These are phyloP conservation scores for Pocillopora grandis DNA, from an alignment of 92 coral and sea anemone genomes.

Conservation along the genomic window DNA sequence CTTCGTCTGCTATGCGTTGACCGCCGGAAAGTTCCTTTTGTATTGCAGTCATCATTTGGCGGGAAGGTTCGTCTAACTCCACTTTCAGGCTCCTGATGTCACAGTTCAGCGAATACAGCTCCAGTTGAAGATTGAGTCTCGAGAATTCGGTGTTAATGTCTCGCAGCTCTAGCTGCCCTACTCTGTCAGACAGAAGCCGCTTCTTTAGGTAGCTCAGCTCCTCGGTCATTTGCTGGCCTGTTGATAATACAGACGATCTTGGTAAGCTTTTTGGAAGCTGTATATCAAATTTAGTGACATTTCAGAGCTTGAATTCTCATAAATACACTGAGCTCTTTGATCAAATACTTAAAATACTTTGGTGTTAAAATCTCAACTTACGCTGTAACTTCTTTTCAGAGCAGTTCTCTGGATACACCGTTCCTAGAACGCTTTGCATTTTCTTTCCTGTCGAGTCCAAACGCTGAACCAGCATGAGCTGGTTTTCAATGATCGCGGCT, in stretches of 20 bases:
- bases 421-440: background rate
- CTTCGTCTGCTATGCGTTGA: slow-evolving; percentile 50
- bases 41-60: slow-evolving; percentile 29
- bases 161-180: slow-evolving; percentile 41
- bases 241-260: background rate
- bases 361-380: background rate
- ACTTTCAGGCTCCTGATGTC: slow-evolving; percentile 28
- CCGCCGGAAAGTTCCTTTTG: slow-evolving; percentile 38
- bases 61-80: slow-evolving; percentile 34
- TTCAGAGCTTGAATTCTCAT: too few relatives aligned
- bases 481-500: background rate
- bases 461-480: background rate
- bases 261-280: background rate
- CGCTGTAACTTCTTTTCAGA: background rate
- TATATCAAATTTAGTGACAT: background rate
- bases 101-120: slow-evolving; percentile 46
- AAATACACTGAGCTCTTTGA: too few relatives aligned
- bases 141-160: slow-evolving; percentile 69
- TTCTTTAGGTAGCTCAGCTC: slow-evolving; percentile 39
- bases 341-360: too few relatives aligned
- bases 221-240: background rate
- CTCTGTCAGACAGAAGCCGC: slow-evolving; percentile 11
- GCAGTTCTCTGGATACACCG: background rate
- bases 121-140: slow-evolving; percentile 58
- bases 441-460: background rate